A percentile compares a stretch with the other conserved stretches of the same genome.
phyloP scores from a whole-genome alignment of 2,797 vertebrate genomes.

The Craterocephalus amniculus region DNA sequence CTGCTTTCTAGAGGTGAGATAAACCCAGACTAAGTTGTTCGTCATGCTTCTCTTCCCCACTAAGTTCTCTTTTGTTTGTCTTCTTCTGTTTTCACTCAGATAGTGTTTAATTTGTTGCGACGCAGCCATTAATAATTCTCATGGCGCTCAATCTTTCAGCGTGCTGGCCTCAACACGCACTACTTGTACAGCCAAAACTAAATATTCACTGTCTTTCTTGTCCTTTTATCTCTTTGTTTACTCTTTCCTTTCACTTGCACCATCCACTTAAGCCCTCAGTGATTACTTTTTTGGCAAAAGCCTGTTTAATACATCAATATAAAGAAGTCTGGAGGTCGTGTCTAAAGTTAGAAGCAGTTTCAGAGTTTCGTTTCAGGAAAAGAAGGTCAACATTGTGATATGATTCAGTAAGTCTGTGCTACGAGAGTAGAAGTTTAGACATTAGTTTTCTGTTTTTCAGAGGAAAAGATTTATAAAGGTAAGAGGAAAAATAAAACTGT shows the following conservation, averaged over 20 bases:
- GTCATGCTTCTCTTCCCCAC: not conserved
- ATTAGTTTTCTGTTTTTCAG: constrained; percentile 36
- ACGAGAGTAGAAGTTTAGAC: constrained; percentile 6
- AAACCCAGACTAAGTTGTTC: constrained; percentile 8
- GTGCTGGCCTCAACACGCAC: constrained; percentile 45
- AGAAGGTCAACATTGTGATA: constrained; percentile 27
- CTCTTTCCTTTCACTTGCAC: constrained; percentile 38
- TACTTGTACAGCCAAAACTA: constrained; percentile 59
- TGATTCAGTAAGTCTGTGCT: constrained; percentile 54
- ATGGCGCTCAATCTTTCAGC: constrained; percentile 47
- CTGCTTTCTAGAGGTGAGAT: constrained; percentile 94
- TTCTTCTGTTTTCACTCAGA: constrained; percentile 9
- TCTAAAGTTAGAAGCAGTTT: constrained; percentile 45
- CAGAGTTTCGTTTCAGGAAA: constrained; percentile 32
- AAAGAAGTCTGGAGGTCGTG: constrained; percentile 54
- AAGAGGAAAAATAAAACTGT: constrained; percentile 1
- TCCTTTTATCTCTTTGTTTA: constrained; percentile 55
- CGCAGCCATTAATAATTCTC: constrained; percentile 44
- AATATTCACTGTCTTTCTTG: constrained; percentile 45
- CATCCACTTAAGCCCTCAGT: constrained; percentile 40
- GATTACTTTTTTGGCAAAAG: constrained; percentile 59
- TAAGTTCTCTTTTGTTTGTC: constrained; percentile 13
- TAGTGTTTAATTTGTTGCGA: constrained; percentile 24
- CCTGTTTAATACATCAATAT: constrained; percentile 58
- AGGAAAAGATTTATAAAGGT: constrained; percentile 43